These are phyloP conservation scores for Chloropsis cyanopogon DNA, from an alignment of 2,113 vertebrate species.

Conservation along the genomic window DNA sequence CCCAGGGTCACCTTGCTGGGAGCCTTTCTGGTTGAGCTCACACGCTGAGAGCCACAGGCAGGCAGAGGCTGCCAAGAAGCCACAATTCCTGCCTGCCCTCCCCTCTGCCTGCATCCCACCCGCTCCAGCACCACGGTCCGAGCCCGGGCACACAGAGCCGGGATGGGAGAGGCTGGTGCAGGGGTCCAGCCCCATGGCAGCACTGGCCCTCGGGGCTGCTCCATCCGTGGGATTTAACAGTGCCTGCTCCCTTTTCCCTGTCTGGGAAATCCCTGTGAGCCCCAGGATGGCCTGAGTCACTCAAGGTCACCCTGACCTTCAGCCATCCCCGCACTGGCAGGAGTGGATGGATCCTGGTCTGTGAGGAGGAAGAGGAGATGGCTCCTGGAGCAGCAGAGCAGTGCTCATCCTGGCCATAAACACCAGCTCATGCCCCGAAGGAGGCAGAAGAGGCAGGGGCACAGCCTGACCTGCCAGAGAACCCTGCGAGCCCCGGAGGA, in stretches of 20 bases:
- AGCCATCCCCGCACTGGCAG: not conserved
- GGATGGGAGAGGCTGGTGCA: not conserved
- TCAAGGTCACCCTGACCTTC: not conserved
- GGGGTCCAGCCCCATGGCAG: not conserved
- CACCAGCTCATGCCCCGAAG: not conserved
- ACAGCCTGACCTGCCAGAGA: not conserved
- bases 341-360: accelerated
- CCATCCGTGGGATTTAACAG: accelerated
- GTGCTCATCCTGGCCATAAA: not conserved
- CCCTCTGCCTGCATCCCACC: not conserved
- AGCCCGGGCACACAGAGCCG: not conserved
- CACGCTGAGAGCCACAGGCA: not conserved
- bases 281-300: not conserved
- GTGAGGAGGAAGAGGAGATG: not conserved
- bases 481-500: accelerated
- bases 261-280: not conserved
- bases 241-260: not conserved
- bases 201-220: not conserved
- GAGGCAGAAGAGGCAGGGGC: not conserved
- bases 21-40: not conserved
- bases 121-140: not conserved
- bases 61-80: not conserved
- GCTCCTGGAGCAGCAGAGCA: not conserved
- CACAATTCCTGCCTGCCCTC: not conserved
- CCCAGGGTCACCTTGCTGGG: not conserved